A percentile compares a stretch with the other conserved stretches of the same genome.
phyloP scores from a whole-genome alignment of 2,797 vertebrate genomes.

The Manis javanica region DNA sequence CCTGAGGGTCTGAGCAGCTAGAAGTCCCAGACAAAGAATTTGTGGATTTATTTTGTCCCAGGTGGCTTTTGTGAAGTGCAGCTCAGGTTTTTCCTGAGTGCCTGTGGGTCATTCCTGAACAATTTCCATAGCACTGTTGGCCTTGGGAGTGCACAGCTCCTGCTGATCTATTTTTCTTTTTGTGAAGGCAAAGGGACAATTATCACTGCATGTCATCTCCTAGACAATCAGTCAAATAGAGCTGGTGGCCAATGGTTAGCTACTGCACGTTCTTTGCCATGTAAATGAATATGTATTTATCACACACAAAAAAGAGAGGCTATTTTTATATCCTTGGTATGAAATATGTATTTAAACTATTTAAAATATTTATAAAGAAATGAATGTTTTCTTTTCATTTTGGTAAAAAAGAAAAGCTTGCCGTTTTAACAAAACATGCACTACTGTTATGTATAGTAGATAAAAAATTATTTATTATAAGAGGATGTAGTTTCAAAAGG shows the following conservation, averaged over 20 bases:
- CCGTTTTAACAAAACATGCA: conserved; percentile 87
- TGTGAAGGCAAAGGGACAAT: conserved; percentile 86
- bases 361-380: conserved; percentile 90
- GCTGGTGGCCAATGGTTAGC: conserved; percentile 88
- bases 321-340: conserved; percentile 92
- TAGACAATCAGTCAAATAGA: conserved; percentile 91
- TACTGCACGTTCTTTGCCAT: conserved; percentile 89
- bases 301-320: conserved; percentile 86
- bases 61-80: conserved; percentile 84
- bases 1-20: conserved; percentile 86
- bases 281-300: conserved; percentile 90
- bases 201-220: conserved; percentile 89
- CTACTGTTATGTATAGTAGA: conserved; percentile 85
- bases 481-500: conserved; percentile 84
- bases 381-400: conserved; percentile 86
- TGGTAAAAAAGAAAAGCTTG: conserved; percentile 86
- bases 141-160: conserved; percentile 84
- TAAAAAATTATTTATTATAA: conserved; percentile 86
- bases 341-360: conserved; percentile 88
- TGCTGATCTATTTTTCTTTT: conserved; percentile 87
- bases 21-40: conserved; percentile 84
- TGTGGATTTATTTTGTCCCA: conserved; percentile 69
- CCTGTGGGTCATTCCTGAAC: conserved; percentile 86
- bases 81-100: conserved; percentile 84
- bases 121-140: conserved; percentile 83